phyloP scores from a whole-genome alignment of 2,113 vertebrate species.

The Gadus macrocephalus region DNA sequence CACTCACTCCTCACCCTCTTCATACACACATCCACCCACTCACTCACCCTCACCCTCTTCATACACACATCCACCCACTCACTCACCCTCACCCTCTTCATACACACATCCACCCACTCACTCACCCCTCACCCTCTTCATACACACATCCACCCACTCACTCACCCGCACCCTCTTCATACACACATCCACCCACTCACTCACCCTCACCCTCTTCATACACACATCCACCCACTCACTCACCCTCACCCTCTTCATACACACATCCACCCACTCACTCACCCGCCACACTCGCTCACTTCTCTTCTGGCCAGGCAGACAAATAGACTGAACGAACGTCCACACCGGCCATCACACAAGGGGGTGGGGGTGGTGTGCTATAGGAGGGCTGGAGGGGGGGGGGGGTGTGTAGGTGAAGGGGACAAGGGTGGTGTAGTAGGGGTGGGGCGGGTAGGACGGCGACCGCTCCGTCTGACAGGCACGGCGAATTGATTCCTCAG shows the following conservation, averaged over 20 bases:
- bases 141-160: too few species aligned
- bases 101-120: too few species aligned
- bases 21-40: too few species aligned
- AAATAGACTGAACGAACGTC: constrained; percentile 68
- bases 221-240: constrained; percentile 8
- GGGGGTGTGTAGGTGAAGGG: too few species aligned
- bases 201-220: constrained; percentile 35
- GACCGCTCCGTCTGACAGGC: constrained; percentile 59
- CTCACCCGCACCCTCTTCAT: constrained; percentile 36
- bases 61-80: too few species aligned
- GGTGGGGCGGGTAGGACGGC: too few species aligned
- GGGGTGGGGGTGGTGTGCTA: background rate
- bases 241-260: constrained; percentile 29
- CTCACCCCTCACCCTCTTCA: constrained; percentile 23
- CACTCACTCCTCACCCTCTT: constrained; percentile 39
- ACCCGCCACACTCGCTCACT: constrained; percentile 42
- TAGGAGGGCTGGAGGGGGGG: too few species aligned
- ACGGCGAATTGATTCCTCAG: constrained; percentile 66
- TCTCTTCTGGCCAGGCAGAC: constrained; percentile 43
- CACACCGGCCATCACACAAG: constrained; percentile 61
- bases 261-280: too few species aligned
- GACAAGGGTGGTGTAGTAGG: too few species aligned
- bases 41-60: constrained; percentile 37
- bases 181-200: background rate
- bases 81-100: constrained; percentile 37